Evolutionary conservation across 2,888 invertebrate genomes (phyloP), one percentile per base, ranked within the genome.

Genomic region (Biston betularia): DNA sequence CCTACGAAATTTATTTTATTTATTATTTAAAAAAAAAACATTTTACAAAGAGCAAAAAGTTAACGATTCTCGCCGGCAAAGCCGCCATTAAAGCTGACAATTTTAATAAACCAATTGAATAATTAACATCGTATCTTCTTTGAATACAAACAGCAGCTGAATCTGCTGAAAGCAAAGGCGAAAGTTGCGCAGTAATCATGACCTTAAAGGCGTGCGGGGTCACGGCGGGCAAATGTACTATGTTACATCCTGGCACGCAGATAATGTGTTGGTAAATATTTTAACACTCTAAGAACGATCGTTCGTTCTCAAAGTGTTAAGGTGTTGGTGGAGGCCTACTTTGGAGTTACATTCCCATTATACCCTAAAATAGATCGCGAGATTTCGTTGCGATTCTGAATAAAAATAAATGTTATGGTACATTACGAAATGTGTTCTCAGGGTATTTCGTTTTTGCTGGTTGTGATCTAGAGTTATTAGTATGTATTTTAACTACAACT

Each of bases 201-300:
- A 49, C 52, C 64, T 50, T 68, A 66, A 65, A 65, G 55, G 64
- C 48, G 57, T 56, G 58, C 54, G 33, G 67, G 70, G 71, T 70
- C 71, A 74, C 60, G 64, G 59, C 46, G 38, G 58, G 24, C 50
- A 66, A 71, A 70, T 71, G 70, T 71, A 52, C 65, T 58, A 55
- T 54, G 42, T 57, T 72, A 73, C 70, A 69, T 67, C 66, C 69
- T 62, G 60, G 64, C 71, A 71, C 70, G 68, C 67, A 65, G 72
- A 72, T 75, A 75, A 75, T 75, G 73, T 69, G 69, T 68, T 65
- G 59, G 71, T 75, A 75, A 75, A 75, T 75, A 75, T 73, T 75
- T 74, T 70, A 75, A 70, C 75, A 71, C 69, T 67, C 66, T 49
- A 64, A 69, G 71, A 70, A 70, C 71, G 58, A 72, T 69, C 64